Evolutionary conservation across 2,888 invertebrate genomes (phyloP), one percentile per base, ranked within the genome.

Genomic region (Agonopterix alstromeriana): DNA sequence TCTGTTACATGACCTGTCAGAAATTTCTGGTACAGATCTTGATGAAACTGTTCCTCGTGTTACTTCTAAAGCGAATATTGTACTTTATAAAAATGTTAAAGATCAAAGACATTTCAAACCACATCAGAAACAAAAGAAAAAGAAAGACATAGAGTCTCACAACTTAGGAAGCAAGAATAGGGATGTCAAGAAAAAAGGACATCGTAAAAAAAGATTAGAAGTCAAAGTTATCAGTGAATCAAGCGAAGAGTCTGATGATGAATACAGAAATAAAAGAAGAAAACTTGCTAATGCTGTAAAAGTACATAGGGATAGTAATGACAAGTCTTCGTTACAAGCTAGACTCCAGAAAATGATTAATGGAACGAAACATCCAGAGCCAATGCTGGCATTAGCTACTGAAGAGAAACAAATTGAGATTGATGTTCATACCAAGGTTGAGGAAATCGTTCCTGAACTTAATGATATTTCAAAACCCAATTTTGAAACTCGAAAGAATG

Each of bases 271-370:
- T 58, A 85, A 82, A 66, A 70, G 87, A 57, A 74, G 80, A 55
- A 90, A 90, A 68, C 67, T 92, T 53, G 90, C 89, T 54, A 80
- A 91, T 68, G 91, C 91, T 46, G 88, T 91, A 38, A 69, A 77
- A 42, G 78, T 90, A n/a, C 72, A 71, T 53, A 78, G 67, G 54
- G 54, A 54, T 7, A 53, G 53, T 7, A 70, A 64, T 61, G 83
- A 86, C 56, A 77, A 72, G 54, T 65, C 80, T 45, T 76, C 84
- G 10, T 66, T 87, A 47, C 86, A 82, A 64, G 79, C 76, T 46
- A 75, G 87, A 60, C 58, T 88, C 2, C 74, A 79, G 48, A 82
- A 78, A 63, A 87, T 88, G 87, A 63, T 86, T 38, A 63, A 65
- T 63, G 65, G 57, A 43, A 12, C 12, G 4, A 38, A 42, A 42